Evolutionary conservation across 2,113 vertebrate genomes (phyloP).

Genomic region (Coregonus clupeaformis): DNA sequence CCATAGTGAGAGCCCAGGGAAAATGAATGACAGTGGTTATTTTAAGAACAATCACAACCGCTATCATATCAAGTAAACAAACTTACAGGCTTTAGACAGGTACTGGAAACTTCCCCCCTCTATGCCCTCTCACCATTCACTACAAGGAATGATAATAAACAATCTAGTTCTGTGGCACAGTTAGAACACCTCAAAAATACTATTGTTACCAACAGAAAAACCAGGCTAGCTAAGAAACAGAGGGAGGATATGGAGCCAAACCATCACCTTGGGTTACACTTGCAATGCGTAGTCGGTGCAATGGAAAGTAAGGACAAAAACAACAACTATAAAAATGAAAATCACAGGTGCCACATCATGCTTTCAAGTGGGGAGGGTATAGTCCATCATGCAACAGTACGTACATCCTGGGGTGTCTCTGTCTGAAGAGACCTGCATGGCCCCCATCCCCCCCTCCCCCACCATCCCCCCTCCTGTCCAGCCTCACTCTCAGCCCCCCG

Average conservation of each 20-base stretch:
- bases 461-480: slow-evolving; percentile 84
- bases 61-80: not conserved
- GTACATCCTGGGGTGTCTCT: slow-evolving; percentile 76
- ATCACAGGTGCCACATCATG: slow-evolving; percentile 44
- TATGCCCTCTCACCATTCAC: not conserved
- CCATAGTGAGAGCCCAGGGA: not conserved
- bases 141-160: not conserved
- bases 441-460: slow-evolving; percentile 81
- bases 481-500: slow-evolving; percentile 83
- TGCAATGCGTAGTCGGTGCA: not conserved
- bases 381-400: slow-evolving; percentile 74
- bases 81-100: not conserved
- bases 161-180: not conserved
- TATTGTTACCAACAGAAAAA: not conserved
- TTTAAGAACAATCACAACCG: not conserved
- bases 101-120: not conserved
- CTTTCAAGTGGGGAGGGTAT: slow-evolving; percentile 28
- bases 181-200: not conserved
- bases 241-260: not conserved
- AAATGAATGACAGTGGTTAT: not conserved
- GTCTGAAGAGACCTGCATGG: slow-evolving; percentile 82
- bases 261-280: not conserved
- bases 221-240: not conserved
- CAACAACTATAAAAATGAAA: slow-evolving; percentile 13
- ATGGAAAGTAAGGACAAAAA: not conserved